Conservation (phyloP, 2,888 invertebrate species). For the Dorcus parallelipipedus region DNA sequence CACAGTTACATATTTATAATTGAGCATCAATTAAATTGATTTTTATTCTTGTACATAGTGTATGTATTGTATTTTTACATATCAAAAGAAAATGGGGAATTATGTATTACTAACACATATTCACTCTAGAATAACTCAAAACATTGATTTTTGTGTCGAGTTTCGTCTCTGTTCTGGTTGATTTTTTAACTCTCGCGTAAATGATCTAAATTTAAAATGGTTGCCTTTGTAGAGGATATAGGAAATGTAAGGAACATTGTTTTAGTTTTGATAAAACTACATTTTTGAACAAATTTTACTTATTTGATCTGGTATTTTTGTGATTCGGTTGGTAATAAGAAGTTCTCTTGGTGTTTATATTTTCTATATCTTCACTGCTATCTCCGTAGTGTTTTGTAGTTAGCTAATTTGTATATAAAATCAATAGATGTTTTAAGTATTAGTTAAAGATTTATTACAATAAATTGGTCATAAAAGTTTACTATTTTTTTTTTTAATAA, state of each 20-base stretch:
- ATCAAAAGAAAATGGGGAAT: slow-evolving; percentile 23
- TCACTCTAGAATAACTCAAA: slow-evolving; percentile 11
- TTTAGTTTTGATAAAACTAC: neutral
- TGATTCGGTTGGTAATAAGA: too few species aligned
- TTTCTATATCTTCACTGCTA: neutral
- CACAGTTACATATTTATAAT: slow-evolving; percentile 8
- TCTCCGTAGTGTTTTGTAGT: slow-evolving; percentile 13
- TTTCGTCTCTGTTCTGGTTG: slow-evolving; percentile 9
- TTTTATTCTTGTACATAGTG: slow-evolving; percentile 25
- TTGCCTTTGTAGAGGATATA: slow-evolving; percentile 6
- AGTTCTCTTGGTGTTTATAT: slow-evolving; percentile 1
- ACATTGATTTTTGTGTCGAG: slow-evolving; percentile 16
- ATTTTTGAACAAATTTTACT: slow-evolving; percentile 4
- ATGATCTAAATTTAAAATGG: slow-evolving; percentile 3
- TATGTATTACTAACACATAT: slow-evolving; percentile 13
- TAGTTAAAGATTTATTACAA: slow-evolving; percentile 43
- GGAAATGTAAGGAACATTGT: slow-evolving; percentile 2
- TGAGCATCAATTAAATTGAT: neutral
- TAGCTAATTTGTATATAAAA: slow-evolving; percentile 45
- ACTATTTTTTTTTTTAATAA: too few species aligned
- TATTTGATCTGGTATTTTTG: neutral
- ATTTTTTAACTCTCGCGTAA: neutral
- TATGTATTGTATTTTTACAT: slow-evolving; percentile 31
- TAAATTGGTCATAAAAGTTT: slow-evolving; percentile 23
- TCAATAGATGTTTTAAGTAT: slow-evolving; percentile 45